Evolutionary conservation across 2,888 invertebrate genomes (phyloP), one percentile per base, ranked within the genome.

Genomic region (Athalia cordata): DNA sequence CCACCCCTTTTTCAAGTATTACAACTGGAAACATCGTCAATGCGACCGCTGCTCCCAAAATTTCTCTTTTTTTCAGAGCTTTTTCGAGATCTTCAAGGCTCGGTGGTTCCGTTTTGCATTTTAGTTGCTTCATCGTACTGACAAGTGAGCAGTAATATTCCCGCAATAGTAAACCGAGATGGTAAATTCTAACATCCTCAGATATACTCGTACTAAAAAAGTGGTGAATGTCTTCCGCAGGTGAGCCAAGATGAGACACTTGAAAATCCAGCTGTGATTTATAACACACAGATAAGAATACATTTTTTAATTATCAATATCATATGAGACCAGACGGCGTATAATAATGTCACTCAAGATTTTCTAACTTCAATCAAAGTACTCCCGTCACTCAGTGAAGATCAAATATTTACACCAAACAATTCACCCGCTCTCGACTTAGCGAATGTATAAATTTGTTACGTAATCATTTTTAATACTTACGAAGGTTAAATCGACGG

Each of bases 401-500:
- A 29, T 29, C 29, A 29, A 29, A 29, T 29, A 29, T 29, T 29
- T 29, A 29, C 29, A 29, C 29, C 29, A 29, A 29, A 29, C 29
- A 29, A 29, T 29, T 29, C 29, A 29, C 2, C 29, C 29, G 29
- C n/a, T 29, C 29, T 29, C 29, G 29, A 29, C 29, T 29, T 29
- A 2, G 29, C 29, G 29, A 29, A 29, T 29, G 29, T n/a, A n/a
- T n/a, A 2, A 29, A 29, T 55, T 55, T 11, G 55, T 55, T 55
- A 55, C 55, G 9, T 55, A 8, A n/a, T 55, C 55, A 8, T n/a
- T n/a, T 55, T 55, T 8, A 85, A 1, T 29, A 29, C 86, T 85
- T 81, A 89, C 89, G 72, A 87, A 87, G 66, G 88, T 88, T 8
- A 88, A 87, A 6, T 80, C 79, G n/a, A 80, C 77, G 0, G 84